Evolutionary conservation across 2,797 vertebrate species (phyloP), one percentile per base, ranked within the genome.

Genomic region (Protonibea diacanthus): DNA sequence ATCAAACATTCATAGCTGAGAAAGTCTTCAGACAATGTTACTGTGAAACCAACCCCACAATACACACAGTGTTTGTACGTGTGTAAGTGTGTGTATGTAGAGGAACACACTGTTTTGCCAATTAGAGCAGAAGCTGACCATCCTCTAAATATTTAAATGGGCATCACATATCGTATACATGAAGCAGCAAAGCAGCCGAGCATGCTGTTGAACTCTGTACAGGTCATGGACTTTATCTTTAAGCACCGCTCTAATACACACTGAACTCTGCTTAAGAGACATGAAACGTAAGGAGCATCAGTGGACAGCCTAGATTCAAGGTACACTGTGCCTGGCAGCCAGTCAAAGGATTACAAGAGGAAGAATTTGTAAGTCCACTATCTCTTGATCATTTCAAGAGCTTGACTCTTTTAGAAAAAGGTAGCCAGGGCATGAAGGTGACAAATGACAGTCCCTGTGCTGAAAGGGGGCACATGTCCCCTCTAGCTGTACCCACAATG

Each of bases 71-170:
- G n/a, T 44, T 44, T 64, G 51, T 62, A 10, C 15, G 20, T 79
- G 69, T 49, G 55, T 51, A 40, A 48, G 55, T 27, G 62, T 33
- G 14, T 67, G 63, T 45, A 58, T 33, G 61, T 61, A 21, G 27
- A 57, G 60, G 75, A 80, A 83, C 48, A 78, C 44, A 74, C 71
- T 65, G 51, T 69, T 91, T 85, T 93, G 90, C 90, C 90, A 94
- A 93, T 93, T 93, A 93, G 92, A 95, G 93, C 93, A 92, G 89
- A 91, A 93, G 87, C 80, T 86, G 87, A 87, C 88, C 90, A 79
- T 83, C 76, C 66, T 71, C 85, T 94, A 93, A 93, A 93, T 94
- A 89, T 94, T 94, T 92, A 80, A 94, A 91, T 91, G 74, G 66
- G 60, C 67, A 77, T 89, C 60, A 82, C 78, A 83, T 78, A 72